Conservation (phyloP, 2,888 invertebrate genomes). For the Oxytorus armatus region DNA sequence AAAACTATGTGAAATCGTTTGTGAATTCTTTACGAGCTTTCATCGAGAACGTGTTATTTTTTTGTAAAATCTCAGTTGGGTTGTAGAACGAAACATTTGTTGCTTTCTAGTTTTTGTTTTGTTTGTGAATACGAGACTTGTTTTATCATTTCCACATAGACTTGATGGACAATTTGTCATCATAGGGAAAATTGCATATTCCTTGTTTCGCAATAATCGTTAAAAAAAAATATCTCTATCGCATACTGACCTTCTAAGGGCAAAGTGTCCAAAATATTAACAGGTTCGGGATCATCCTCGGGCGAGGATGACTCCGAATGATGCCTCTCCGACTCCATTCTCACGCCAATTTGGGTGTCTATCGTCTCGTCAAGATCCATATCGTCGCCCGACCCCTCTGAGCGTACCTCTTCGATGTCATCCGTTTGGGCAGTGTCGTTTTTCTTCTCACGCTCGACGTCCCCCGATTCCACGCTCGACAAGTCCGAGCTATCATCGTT, state of each 20-base stretch:
- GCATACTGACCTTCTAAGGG: conserved; percentile 79
- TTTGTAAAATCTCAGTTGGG: too few species aligned
- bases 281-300: conserved; percentile 81
- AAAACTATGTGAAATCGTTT: too few species aligned
- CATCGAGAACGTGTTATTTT: too few species aligned
- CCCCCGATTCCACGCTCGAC: conserved; percentile 84
- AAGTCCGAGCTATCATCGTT: conserved; percentile 82
- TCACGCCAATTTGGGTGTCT: conserved; percentile 82
- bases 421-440: conserved; percentile 74
- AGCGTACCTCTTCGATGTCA: conserved; percentile 81
- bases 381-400: conserved; percentile 82
- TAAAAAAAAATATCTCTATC: not conserved
- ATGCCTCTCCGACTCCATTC: conserved; percentile 79
- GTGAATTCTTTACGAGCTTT: too few species aligned
- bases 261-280: conserved; percentile 82
- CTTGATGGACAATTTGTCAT: too few species aligned
- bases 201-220: not conserved
- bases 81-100: too few species aligned
- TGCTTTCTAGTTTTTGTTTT: too few species aligned
- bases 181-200: not conserved
- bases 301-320: conserved; percentile 71
- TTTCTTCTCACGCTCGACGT: conserved; percentile 79
- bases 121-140: too few species aligned
- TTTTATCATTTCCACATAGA: too few species aligned
- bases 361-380: conserved; percentile 83